phyloP scores from a whole-genome alignment of 2,888 invertebrate genomes.

The Pyrrhosoma nymphula region DNA sequence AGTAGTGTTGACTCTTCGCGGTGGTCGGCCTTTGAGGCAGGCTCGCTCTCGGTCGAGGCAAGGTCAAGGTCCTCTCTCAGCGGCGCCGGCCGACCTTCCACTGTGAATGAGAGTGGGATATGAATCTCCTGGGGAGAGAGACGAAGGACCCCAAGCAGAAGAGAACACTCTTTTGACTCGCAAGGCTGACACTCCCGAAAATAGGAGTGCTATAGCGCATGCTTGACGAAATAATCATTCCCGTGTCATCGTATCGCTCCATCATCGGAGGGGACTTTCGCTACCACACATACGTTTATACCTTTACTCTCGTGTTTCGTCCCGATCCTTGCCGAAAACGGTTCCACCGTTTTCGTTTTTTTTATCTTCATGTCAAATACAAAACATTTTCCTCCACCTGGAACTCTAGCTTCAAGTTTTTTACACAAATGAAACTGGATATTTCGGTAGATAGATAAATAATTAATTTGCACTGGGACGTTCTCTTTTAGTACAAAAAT shows the following conservation, averaged over 20 bases:
- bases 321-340: no score
- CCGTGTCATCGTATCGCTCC: neutral
- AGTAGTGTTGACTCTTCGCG: neutral
- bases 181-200: neutral
- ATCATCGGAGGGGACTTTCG: no score
- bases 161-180: neutral
- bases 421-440: no score
- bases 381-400: no score
- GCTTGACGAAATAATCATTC: neutral
- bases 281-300: no score
- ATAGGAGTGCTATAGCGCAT: neutral
- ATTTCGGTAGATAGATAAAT: no score
- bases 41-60: neutral
- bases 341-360: no score
- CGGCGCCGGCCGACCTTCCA: neutral
- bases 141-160: neutral
- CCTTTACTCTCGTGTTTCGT: no score
- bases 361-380: no score
- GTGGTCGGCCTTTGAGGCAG: conserved; percentile 2
- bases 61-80: neutral
- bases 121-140: neutral
- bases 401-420: no score
- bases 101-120: neutral
- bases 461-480: no score
- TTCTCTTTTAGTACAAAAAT: no score